A percentile compares a stretch with the other conserved stretches of the same genome.
Evolutionary conservation across 2,797 vertebrate species (phyloP).

Genomic region (Melanotaenia maccullochi): DNA sequence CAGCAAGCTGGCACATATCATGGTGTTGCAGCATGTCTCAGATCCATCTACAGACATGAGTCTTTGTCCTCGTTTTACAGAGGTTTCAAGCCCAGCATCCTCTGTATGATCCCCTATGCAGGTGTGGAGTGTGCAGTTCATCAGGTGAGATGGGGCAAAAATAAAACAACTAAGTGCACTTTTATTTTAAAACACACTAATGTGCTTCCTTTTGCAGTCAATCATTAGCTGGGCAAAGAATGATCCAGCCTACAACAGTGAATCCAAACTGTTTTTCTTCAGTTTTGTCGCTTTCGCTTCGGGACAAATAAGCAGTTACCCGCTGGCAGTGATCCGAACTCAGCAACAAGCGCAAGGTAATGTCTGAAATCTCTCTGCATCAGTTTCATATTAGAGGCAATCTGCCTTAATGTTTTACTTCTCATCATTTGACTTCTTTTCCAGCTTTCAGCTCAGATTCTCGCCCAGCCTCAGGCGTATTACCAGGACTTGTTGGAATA

Average conservation of each 20-base stretch:
- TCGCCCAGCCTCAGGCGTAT: slow-evolving; percentile 48
- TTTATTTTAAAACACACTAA: not conserved
- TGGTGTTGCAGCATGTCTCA: slow-evolving; percentile 72
- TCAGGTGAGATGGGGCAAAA: slow-evolving; percentile 67
- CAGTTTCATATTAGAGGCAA: not conserved
- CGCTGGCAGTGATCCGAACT: slow-evolving; percentile 82
- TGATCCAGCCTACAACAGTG: slow-evolving; percentile 74
- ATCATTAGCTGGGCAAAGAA: slow-evolving; percentile 82
- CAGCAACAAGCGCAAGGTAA: slow-evolving; percentile 83
- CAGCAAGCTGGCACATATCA: slow-evolving; percentile 70
- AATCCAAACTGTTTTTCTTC: slow-evolving; percentile 81
- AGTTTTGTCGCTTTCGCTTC: slow-evolving; percentile 83
- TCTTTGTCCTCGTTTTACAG: slow-evolving; percentile 80
- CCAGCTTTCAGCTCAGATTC: slow-evolving; percentile 76
- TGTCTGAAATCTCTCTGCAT: not conserved
- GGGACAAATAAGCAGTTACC: slow-evolving; percentile 82
- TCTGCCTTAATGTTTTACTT: slow-evolving; percentile 11
- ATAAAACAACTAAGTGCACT: not conserved
- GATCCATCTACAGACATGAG: slow-evolving; percentile 76
- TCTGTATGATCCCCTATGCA: slow-evolving; percentile 85
- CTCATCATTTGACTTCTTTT: slow-evolving; percentile 50
- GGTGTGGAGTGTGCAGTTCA: slow-evolving; percentile 85
- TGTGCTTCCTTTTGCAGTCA: slow-evolving; percentile 65
- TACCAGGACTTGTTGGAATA: slow-evolving; percentile 72
- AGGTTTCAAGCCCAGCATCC: slow-evolving; percentile 83